Conservation (phyloP, 2,113 vertebrate species). For the Laticauda laticaudata region DNA sequence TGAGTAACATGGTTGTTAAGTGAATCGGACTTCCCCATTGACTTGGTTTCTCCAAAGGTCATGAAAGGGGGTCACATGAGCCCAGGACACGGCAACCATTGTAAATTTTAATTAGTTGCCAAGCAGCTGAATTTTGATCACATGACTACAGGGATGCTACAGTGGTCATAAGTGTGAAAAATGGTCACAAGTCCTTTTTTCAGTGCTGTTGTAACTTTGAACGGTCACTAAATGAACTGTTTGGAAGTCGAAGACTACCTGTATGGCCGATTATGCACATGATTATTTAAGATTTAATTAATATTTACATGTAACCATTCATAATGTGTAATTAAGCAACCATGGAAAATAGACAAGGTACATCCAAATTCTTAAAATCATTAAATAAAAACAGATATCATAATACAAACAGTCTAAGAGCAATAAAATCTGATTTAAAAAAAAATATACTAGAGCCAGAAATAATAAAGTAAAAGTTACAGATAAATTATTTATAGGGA, state of each 20-base stretch:
- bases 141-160: not conserved
- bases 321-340: not conserved
- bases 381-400: not conserved
- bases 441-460: not conserved
- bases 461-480: not conserved
- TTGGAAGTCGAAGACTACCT: not conserved
- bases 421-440: not conserved
- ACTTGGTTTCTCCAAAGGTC: not conserved
- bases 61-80: not conserved
- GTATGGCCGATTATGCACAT: not conserved
- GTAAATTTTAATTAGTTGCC: not conserved
- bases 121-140: not conserved
- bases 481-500: not conserved
- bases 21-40: not conserved
- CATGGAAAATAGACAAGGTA: not conserved
- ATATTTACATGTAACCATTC: not conserved
- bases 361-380: not conserved
- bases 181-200: not conserved
- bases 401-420: not conserved
- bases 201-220: not conserved
- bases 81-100: not conserved
- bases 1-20: not conserved
- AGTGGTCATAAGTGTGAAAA: not conserved
- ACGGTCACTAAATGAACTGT: not conserved
- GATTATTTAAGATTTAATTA: not conserved